Base-by-base conservation (phyloP, 2,888 invertebrate genomes). In the Furcula furcula region DNA sequence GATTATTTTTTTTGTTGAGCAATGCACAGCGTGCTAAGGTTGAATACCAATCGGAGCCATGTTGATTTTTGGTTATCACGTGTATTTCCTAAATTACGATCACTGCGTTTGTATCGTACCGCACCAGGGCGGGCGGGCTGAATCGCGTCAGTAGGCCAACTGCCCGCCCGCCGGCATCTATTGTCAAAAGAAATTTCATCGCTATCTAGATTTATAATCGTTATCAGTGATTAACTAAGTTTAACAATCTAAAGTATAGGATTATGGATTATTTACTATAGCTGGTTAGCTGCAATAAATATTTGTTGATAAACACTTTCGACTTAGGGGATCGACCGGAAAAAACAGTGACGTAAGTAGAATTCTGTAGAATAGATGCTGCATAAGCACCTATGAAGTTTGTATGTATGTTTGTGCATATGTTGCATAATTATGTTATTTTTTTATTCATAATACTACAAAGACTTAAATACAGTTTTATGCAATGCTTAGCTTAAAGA, bases 31-130 rank as follows among this genome's bases (percentile, higher is more conserved):
- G 31, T 13, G 21, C 40, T 60, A 67, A 27, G 77, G 76, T 31
- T 78, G 77, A 39, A 76, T 75, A 39, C 74, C 73, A 36, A 62
- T 45, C 31, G 60, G 55, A 25, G 64, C 59, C 74, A 76, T 76
- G 33, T 23, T 59, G 44, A 35, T 34, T 27, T 41, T 34, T 32
- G 23, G n/a, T 41, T 28, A 19, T 16, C 23, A 34, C 7, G 29
- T 36, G 31, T 40, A 50, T 52, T 53, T 52, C 14, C 40, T 36
- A 30, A n/a, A 42, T 14, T 29, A 36, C 32, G 9, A 43, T 21
- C 52, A 56, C 53, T 32, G 16, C 41, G 40, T 40, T 20, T 26
- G 37, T 43, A 36, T 48, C 34, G 11, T 31, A 23, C 21, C 26
- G 34, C 29, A 30, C 46, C 46, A 44, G 11, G 10, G 13, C 54